Conservation (phyloP, 1,140 invertebrate species). For the Probaryconus sp. region DNA sequence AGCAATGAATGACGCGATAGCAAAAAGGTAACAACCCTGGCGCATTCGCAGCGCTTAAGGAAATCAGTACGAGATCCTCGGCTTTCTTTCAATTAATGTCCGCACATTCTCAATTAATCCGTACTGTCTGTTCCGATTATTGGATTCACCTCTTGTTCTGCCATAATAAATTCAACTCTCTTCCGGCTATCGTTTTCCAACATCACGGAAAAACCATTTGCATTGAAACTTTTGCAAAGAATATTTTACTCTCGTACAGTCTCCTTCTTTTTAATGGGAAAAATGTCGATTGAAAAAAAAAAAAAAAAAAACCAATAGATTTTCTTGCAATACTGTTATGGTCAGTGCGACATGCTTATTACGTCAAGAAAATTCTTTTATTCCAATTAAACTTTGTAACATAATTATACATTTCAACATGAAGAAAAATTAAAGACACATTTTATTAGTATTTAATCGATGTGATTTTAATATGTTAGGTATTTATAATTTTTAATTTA, state of each 20-base stretch:
- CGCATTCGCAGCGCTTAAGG: slow-evolving; percentile 40
- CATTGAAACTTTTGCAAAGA: slow-evolving; percentile 15
- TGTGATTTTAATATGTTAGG: no score
- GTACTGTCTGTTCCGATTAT: slow-evolving; percentile 71
- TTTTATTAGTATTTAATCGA: no score
- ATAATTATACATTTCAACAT: no score
- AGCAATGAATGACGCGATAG: slow-evolving; percentile 37
- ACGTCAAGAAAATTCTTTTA: no score
- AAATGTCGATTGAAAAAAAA: no score
- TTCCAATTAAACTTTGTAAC: no score
- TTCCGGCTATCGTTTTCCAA: slow-evolving; percentile 50
- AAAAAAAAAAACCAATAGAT: no score
- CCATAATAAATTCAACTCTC: slow-evolving; percentile 57
- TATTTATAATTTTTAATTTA: no score
- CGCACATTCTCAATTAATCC: slow-evolving; percentile 73
- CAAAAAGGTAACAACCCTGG: slow-evolving; percentile 29
- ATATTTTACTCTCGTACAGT: slow-evolving; percentile 21
- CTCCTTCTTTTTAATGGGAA: slow-evolving; percentile 22
- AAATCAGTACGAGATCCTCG: slow-evolving; percentile 40
- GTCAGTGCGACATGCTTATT: no score
- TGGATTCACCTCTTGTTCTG: slow-evolving; percentile 59
- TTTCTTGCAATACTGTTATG: no score
- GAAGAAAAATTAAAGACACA: no score
- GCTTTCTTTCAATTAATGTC: slow-evolving; percentile 60
- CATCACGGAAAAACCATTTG: slow-evolving; percentile 46